Conservation (phyloP, 2,888 invertebrate species). For the Zygaena filipendulae region DNA sequence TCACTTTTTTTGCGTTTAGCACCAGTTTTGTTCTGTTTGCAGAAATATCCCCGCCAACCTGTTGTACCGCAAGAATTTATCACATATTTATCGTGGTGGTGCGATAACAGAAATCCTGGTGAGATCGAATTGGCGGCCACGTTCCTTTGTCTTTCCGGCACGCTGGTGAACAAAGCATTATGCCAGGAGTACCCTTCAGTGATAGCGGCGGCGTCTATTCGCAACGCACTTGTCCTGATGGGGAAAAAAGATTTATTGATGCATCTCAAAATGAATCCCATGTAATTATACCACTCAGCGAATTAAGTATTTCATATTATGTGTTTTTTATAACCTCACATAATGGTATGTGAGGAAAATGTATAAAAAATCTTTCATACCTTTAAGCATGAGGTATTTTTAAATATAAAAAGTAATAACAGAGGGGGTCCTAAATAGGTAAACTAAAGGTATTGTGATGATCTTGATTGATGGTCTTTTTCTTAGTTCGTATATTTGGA, state of each 20-base stretch:
- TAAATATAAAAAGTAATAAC: too few species aligned
- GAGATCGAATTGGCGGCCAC: conserved; percentile 42
- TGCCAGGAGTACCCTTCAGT: conserved; percentile 38
- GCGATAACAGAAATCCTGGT: conserved; percentile 24
- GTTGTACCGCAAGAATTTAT: conserved; percentile 44
- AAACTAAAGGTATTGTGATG: too few species aligned
- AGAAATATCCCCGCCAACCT: conserved; percentile 41
- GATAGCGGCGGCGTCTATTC: conserved; percentile 36
- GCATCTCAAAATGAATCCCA: conserved; percentile 22
- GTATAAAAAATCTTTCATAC: too few species aligned
- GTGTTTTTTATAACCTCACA: too few species aligned
- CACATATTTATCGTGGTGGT: conserved; percentile 39
- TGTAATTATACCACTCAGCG: too few species aligned
- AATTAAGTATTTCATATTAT: too few species aligned
- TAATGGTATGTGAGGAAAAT: too few species aligned
- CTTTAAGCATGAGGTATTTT: too few species aligned
- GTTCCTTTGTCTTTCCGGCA: conserved; percentile 37
- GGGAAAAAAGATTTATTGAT: conserved; percentile 23
- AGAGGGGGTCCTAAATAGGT: too few species aligned
- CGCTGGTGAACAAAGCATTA: conserved; percentile 32
- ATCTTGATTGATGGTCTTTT: too few species aligned
- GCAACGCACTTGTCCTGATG: conserved; percentile 32
- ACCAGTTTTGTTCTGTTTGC: conserved; percentile 9
- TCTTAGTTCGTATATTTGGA: too few species aligned
- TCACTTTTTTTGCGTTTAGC: too few species aligned